phyloP scores from a whole-genome alignment of 2,888 invertebrate genomes.

The Strigamia crassipes region DNA sequence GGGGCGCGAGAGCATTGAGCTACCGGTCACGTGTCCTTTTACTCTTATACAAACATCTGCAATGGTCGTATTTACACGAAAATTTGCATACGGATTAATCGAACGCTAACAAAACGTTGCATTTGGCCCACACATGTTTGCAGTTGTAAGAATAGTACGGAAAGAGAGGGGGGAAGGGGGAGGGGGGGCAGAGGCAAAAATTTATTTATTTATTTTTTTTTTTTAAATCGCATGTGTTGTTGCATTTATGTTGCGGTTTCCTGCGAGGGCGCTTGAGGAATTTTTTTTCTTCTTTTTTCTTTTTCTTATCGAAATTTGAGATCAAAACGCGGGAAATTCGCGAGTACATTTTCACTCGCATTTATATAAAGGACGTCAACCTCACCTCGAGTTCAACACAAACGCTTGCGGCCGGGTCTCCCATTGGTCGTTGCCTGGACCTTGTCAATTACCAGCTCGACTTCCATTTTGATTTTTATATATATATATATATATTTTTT shows the following conservation, averaged over 20 bases:
- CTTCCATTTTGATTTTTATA: not conserved
- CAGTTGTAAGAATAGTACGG: not conserved
- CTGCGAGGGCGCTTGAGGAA: not conserved
- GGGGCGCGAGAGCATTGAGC: not conserved
- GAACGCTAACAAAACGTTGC: not conserved
- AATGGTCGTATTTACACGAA: slow-evolving; percentile 7
- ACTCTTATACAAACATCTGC: slow-evolving; percentile 14
- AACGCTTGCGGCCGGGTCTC: not conserved
- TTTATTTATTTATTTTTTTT: no score
- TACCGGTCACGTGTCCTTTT: slow-evolving; percentile 10
- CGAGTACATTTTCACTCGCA: not conserved
- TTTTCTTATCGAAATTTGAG: not conserved
- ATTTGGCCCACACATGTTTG: not conserved
- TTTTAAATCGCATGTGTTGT: no score
- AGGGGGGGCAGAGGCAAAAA: no score
- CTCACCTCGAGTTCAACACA: slow-evolving; percentile 12
- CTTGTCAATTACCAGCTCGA: not conserved
- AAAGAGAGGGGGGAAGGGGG: not conserved
- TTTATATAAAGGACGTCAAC: slow-evolving; percentile 12
- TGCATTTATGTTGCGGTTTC: not conserved
- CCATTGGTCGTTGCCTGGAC: slow-evolving; percentile 24
- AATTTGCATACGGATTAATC: not conserved
- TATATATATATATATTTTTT: not conserved
- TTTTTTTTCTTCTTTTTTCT: not conserved
- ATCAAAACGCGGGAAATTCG: not conserved